A percentile compares a stretch with the other conserved stretches of the same genome.
Conservation (phyloP, 2,888 invertebrate genomes). For the Hartigia nigra region DNA sequence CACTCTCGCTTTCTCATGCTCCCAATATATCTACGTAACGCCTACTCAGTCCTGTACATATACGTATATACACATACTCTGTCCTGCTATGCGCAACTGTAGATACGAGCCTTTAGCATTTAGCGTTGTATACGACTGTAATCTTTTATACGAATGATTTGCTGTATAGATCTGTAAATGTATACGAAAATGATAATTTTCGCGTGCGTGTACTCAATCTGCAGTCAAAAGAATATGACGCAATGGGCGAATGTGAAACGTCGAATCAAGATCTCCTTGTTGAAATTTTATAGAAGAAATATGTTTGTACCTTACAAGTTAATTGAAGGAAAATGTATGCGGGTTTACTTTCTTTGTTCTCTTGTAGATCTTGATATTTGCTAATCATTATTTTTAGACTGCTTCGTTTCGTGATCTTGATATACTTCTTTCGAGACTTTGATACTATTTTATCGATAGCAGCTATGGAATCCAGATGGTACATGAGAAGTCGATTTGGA, state of each 20-base stretch:
- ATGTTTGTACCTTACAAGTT: not conserved
- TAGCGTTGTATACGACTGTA: not conserved
- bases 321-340: not conserved
- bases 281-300: not conserved
- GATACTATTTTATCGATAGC: not conserved
- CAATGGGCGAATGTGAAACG: no score
- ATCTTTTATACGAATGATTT: not conserved
- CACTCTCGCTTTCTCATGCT: conserved; percentile 53
- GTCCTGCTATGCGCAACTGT: not conserved
- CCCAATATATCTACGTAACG: conserved; percentile 29
- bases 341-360: not conserved
- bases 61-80: not conserved
- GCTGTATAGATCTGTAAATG: not conserved
- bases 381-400: not conserved
- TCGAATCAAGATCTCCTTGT: no score
- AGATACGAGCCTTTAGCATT: not conserved
- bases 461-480: not conserved
- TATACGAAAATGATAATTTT: not conserved
- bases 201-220: no score
- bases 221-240: no score
- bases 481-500: not conserved
- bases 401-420: not conserved
- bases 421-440: not conserved
- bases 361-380: not conserved
- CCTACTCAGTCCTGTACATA: not conserved